Base-by-base conservation (phyloP, 2,113 vertebrate species). In the Ursus arctos region DNA sequence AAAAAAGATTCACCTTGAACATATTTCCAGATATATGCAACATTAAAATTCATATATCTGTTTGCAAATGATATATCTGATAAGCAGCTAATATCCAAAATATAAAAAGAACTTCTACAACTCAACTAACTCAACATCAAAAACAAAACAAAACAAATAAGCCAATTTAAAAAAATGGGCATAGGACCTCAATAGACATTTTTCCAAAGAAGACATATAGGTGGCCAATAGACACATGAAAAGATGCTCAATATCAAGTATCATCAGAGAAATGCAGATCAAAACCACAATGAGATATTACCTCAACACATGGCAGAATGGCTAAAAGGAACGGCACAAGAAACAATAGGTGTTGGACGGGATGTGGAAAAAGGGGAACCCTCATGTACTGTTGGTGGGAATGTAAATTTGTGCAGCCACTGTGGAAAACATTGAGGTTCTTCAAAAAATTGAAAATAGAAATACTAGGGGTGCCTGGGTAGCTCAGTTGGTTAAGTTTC, bases 21-120 rank as follows among this genome's bases (percentile, higher is more conserved):
- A 79, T 40, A 86, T 90, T 82, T 93, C 8, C n/a, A 82, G 65
- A 51, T 33, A 79, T 21, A 77, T 0, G 7, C 31, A 74, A 83
- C 22, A 88, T 77, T 83, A 93, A 96, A 79, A 71, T 93, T 26
- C 40, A 90, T 5, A 89, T 94, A 67, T 74, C 71, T 61, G 49
- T 51, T 76, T 76, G 72, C 24, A 47, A 47, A 47, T 76, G 43
- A 24, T 47, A 76, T 76, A 47, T 47, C 14, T 47, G 72, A 28
- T 28, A 47, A 47, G 72, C 6, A 12, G 6, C 47, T 76, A 28
- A 28, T 76, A 28, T 47, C 40, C 72, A 47, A 76, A 28, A 76
- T 47, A 43, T 47, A 76, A 28, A 76, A 43, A 76, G 24, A 47
- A 76, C 72, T 76, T 76, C 43, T 47, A 47, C 24, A 76, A 69